These are phyloP conservation scores for Aphis gossypii DNA, from an alignment of 1,140 invertebrate genomes.

Conservation along the genomic window DNA sequence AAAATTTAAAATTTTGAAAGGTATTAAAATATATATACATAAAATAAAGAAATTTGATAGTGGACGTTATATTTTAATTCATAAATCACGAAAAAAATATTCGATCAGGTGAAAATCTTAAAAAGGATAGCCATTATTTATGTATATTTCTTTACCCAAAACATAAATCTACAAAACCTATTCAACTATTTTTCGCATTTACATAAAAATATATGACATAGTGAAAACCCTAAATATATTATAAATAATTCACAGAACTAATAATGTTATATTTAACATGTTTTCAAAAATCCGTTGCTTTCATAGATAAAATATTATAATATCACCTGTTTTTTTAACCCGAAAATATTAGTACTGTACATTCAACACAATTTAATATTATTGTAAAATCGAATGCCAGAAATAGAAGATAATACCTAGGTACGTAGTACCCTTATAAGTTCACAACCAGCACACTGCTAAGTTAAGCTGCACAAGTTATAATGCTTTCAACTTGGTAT, in stretches of 20 bases:
- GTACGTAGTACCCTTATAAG: background rate
- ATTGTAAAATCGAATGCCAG: background rate
- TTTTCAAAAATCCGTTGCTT: background rate
- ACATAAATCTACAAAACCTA: constrained; percentile 9
- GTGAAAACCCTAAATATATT: background rate
- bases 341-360: background rate
- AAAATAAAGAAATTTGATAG: background rate
- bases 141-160: background rate
- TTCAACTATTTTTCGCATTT: background rate
- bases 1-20: background rate
- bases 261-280: background rate
- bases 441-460: background rate
- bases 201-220: background rate
- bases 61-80: background rate
- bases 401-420: background rate
- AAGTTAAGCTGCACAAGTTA: background rate
- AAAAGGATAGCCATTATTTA: background rate
- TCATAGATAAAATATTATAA: background rate
- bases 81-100: constrained; percentile 3
- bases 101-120: constrained; percentile 10
- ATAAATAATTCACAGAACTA: constrained; percentile 19
- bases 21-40: background rate
- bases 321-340: background rate
- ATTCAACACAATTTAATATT: background rate
- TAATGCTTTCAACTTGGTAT: background rate